Conservation (phyloP, 2,888 invertebrate species). For the Lycophotia porphyrea region DNA sequence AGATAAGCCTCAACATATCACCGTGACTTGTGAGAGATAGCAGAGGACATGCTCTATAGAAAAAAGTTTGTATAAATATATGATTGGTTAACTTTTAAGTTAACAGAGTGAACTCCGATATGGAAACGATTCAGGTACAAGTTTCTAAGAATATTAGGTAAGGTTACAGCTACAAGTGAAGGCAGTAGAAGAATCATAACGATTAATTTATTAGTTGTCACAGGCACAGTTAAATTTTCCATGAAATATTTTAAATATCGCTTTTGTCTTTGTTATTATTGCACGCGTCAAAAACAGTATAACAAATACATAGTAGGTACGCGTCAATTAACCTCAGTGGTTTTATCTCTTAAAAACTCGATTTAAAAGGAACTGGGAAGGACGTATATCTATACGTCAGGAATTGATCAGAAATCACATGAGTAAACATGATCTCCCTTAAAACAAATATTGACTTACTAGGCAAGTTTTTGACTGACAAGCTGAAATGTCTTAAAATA, state of each 20-base stretch:
- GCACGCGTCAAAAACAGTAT: background rate
- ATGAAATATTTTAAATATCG: background rate
- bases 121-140: background rate
- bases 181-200: background rate
- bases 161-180: background rate
- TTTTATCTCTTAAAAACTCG: background rate
- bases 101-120: background rate
- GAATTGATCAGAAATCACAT: conserved; percentile 3
- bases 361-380: too few species aligned
- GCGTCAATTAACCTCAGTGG: background rate
- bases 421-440: background rate
- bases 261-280: background rate
- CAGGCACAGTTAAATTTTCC: background rate
- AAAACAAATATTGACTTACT: background rate
- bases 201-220: background rate
- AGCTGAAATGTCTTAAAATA: background rate
- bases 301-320: background rate
- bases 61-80: conserved; percentile 25
- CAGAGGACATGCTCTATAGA: conserved; percentile 1
- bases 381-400: too few species aligned
- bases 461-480: background rate
- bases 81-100: conserved; percentile 2
- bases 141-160: background rate
- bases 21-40: conserved; percentile 29
- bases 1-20: conserved; percentile 49